phyloP scores from a whole-genome alignment of 2,888 invertebrate genomes.

The Apodemia zela region DNA sequence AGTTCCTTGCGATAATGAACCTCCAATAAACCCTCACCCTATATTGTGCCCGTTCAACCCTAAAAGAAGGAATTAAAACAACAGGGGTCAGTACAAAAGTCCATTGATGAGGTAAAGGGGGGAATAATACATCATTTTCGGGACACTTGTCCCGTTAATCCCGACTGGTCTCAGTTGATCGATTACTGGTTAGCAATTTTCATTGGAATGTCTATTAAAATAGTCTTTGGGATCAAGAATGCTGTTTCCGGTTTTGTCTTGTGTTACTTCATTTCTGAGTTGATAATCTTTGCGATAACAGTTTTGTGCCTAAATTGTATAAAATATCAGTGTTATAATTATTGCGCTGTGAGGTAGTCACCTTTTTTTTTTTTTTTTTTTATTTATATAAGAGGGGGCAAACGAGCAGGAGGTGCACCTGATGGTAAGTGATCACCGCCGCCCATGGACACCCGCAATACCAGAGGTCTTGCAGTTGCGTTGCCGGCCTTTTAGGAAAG shows the following conservation, averaged over 20 bases:
- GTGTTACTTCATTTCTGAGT: neutral
- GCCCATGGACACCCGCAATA: no score
- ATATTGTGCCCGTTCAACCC: slow-evolving; percentile 51
- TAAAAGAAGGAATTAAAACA: slow-evolving; percentile 71
- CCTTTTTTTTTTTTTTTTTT: no score
- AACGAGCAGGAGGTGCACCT: no score
- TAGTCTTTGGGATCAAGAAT: slow-evolving; percentile 20
- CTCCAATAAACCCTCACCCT: slow-evolving; percentile 29
- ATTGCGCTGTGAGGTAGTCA: no score
- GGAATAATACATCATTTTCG: slow-evolving; percentile 77
- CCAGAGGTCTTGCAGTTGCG: no score
- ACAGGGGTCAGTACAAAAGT: slow-evolving; percentile 67
- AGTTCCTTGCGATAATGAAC: slow-evolving; percentile 17
- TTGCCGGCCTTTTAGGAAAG: no score
- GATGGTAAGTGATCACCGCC: no score
- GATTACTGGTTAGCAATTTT: slow-evolving; percentile 34
- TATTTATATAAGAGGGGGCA: no score
- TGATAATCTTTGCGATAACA: neutral
- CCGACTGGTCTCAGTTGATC: slow-evolving; percentile 52
- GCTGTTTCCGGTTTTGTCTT: neutral
- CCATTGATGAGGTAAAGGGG: slow-evolving; percentile 74
- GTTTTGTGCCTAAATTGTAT: neutral
- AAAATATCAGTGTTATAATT: no score
- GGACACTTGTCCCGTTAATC: slow-evolving; percentile 72
- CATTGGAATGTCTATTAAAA: slow-evolving; percentile 53